Evolutionary conservation across 2,888 invertebrate genomes (phyloP).

Genomic region (Drosophila gaucha): DNA sequence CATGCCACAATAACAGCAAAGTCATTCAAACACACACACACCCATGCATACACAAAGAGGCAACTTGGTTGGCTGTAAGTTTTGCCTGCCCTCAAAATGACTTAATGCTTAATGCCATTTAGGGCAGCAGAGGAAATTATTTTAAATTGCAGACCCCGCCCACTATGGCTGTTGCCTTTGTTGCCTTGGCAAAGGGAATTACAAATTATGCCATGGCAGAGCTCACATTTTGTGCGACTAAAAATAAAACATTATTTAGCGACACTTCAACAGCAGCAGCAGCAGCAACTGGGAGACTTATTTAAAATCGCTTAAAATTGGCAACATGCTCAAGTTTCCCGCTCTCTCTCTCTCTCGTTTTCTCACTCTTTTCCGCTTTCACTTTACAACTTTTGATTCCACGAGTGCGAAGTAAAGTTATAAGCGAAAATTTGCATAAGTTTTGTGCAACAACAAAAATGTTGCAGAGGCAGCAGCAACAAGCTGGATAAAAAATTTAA

Average conservation of each 20-base stretch:
- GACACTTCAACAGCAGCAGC: constrained; percentile 24
- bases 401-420: constrained; percentile 46
- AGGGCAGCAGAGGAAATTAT: constrained; percentile 68
- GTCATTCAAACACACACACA: constrained; percentile 27
- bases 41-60: constrained; percentile 24
- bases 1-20: constrained; percentile 29
- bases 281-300: constrained; percentile 33
- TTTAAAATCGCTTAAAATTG: constrained; percentile 76
- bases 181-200: constrained; percentile 55
- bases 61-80: constrained; percentile 41
- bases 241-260: constrained; percentile 61
- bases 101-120: constrained; percentile 79
- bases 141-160: constrained; percentile 49
- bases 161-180: constrained; percentile 32
- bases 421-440: constrained; percentile 69
- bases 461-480: constrained; percentile 15
- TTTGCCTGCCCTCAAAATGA: constrained; percentile 62
- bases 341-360: background rate
- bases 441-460: constrained; percentile 42
- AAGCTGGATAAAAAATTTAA: constrained; percentile 32
- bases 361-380: background rate
- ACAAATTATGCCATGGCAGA: constrained; percentile 64
- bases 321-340: constrained; percentile 55
- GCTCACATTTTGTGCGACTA: constrained; percentile 35
- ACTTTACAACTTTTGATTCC: constrained; percentile 56